Evolutionary conservation across 2,888 invertebrate genomes (phyloP).

Genomic region (Escarpia spicata): DNA sequence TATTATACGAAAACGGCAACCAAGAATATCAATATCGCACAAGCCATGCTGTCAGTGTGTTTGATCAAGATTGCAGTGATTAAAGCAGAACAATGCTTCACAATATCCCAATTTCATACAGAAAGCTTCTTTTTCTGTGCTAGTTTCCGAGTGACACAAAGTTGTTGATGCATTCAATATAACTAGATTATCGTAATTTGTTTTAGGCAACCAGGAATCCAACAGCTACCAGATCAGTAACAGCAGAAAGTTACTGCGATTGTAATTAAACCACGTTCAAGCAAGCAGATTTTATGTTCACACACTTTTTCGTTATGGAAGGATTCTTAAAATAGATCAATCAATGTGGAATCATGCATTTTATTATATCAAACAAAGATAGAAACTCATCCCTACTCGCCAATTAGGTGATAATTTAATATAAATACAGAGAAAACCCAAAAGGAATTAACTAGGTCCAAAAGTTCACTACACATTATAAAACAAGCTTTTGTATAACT

Average conservation of each 20-base stretch:
- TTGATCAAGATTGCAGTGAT: background rate
- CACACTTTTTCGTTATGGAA: background rate
- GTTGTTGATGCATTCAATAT: background rate
- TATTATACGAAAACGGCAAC: background rate
- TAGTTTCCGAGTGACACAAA: background rate
- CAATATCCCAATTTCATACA: background rate
- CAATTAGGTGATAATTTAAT: background rate
- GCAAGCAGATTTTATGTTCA: background rate
- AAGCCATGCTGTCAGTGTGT: background rate
- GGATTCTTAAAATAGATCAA: background rate
- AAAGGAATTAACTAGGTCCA: background rate
- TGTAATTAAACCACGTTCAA: background rate
- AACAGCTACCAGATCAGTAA: background rate
- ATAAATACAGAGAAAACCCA: background rate
- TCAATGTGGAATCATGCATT: background rate
- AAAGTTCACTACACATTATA: no score
- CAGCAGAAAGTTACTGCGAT: background rate
- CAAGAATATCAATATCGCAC: background rate
- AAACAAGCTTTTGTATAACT: no score
- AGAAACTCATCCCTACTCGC: background rate
- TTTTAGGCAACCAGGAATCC: background rate
- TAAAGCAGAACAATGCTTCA: background rate
- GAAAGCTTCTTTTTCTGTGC: background rate
- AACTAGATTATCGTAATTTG: background rate
- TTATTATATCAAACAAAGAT: background rate